These are phyloP conservation scores for Pseudopipra pipra DNA, from an alignment of 2,113 vertebrate species.

Conservation along the genomic window DNA sequence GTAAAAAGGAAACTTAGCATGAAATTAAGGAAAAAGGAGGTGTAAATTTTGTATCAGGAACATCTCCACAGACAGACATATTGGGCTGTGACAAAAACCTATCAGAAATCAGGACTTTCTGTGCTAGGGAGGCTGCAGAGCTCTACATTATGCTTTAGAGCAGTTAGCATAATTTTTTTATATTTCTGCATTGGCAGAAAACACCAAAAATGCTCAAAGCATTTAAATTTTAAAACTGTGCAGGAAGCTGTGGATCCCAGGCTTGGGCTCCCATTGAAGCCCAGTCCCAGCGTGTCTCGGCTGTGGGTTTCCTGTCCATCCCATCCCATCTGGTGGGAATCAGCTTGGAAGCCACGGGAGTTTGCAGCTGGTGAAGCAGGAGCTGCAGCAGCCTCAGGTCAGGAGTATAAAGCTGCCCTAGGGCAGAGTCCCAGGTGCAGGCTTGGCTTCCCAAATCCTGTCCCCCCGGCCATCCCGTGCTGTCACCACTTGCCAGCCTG, in stretches of 20 bases:
- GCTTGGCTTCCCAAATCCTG: neutral
- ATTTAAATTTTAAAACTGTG: neutral
- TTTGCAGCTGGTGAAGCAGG: neutral
- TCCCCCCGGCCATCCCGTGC: fast-evolving
- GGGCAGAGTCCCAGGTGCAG: neutral
- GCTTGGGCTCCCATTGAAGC: neutral
- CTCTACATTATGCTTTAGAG: neutral
- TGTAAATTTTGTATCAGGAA: neutral
- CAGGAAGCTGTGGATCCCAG: neutral
- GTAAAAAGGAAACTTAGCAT: neutral
- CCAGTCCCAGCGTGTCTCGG: fast-evolving
- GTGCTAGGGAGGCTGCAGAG: neutral
- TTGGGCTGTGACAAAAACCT: neutral
- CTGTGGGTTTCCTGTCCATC: neutral
- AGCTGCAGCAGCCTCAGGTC: neutral
- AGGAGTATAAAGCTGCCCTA: neutral
- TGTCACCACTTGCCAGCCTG: neutral
- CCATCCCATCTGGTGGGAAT: neutral
- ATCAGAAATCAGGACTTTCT: neutral
- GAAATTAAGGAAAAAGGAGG: neutral
- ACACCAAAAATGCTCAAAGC: neutral
- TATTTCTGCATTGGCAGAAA: neutral
- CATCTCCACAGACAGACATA: neutral
- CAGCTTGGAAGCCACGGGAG: neutral
- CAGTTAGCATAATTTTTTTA: neutral